Evolutionary conservation across 2,113 vertebrate species (phyloP), one percentile per base, ranked within the genome.

Genomic region (Notothenia coriiceps): DNA sequence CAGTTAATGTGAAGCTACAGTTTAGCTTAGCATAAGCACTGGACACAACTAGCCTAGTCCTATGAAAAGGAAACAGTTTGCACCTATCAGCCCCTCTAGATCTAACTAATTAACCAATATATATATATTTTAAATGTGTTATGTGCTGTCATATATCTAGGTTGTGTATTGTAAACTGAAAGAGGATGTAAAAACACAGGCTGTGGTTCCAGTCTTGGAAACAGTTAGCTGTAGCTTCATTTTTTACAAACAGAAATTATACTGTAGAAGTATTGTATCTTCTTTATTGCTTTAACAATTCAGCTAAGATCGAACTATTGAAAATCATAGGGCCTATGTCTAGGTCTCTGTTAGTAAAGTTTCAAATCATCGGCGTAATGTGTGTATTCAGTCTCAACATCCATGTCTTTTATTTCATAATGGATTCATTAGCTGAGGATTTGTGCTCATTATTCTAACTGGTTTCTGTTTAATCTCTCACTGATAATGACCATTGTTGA

Each of bases 361-460:
- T n/a, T 62, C 59, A 66, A 35, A 75, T 88, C 70, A 49, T 79
- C 74, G 25, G 46, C 77, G 54, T 62, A 62, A 71, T 63, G 47
- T 47, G 75, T 61, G 49, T 20, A 43, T 78, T 74, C 50, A 54
- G 22, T 69, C 71, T 87, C 15, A 55, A 20, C 25, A 61, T 54
- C 6, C 29, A 29, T 0, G 56, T 25, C 55, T 68, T 80, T 74
- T 33, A 51, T 57, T 5, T 66, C 50, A 6, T 15, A 0, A 52
- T 8, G 25, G 20, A 51, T 64, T 60, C 49, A 33, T 70, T 25
- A 9, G 20, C 8, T 35, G 71, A 59, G 22, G 51, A 44, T 40
- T 35, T 76, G 54, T 29, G 44, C 68, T 73, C 43, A 43, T 62
- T 54, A 44, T 35, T 2, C 12, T 15, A 20, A 20, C 13, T 29